Conservation (phyloP, 2,888 invertebrate genomes). For the Drosophila flavopinicola region DNA sequence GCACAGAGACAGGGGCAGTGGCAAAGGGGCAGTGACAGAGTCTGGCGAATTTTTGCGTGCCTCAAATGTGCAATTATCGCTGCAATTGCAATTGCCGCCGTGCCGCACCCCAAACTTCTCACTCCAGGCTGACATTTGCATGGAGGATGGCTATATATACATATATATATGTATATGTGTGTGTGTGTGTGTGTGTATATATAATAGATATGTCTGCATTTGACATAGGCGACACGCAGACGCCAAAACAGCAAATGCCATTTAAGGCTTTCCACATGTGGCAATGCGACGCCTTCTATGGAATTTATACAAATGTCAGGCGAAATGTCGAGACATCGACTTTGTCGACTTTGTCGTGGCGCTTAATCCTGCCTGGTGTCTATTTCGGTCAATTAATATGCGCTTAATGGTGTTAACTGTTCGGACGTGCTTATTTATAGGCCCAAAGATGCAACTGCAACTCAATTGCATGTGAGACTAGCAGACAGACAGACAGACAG, state of each 20-base stretch:
- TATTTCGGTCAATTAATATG: conserved; percentile 80
- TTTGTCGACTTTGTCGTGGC: conserved; percentile 24
- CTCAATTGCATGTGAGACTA: conserved; percentile 48
- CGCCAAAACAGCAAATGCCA: conserved; percentile 59
- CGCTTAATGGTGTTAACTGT: conserved; percentile 75
- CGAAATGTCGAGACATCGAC: conserved; percentile 53
- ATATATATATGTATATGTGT: neutral
- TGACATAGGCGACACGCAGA: conserved; percentile 47
- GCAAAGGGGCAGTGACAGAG: neutral
- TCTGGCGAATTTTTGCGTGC: conserved; percentile 54
- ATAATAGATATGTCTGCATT: conserved; percentile 1
- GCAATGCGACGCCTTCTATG: conserved; percentile 56
- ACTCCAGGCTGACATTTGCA: conserved; percentile 45
- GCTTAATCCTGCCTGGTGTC: conserved; percentile 70
- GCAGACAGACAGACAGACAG: conserved; percentile 12
- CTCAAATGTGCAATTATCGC: conserved; percentile 67
- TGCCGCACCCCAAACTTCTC: conserved; percentile 8
- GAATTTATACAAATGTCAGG: conserved; percentile 69
- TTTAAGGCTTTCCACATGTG: conserved; percentile 55
- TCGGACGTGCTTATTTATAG: conserved; percentile 76
- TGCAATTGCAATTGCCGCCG: conserved; percentile 32
- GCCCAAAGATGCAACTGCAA: conserved; percentile 67
- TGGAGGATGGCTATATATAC: conserved; percentile 2
- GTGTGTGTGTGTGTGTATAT: neutral
- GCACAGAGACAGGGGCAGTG: conserved; percentile 26